A percentile compares a stretch with the other conserved stretches of the same genome.
These are phyloP conservation scores for Erinaceus europaeus DNA, from an alignment of 2,113 vertebrate genomes.

Conservation along the genomic window DNA sequence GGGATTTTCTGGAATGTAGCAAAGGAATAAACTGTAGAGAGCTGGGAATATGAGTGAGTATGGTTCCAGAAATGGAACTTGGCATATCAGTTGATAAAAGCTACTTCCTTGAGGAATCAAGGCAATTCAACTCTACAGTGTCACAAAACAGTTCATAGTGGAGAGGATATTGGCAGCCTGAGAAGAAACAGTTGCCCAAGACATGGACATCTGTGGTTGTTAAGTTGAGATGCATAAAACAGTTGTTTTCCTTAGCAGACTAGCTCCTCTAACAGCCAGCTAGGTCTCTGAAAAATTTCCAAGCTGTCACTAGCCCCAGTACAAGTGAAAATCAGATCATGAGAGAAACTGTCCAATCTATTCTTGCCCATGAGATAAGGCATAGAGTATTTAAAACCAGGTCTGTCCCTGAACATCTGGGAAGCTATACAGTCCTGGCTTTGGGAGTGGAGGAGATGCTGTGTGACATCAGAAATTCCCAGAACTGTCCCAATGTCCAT, in stretches of 20 bases:
- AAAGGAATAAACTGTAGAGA: not conserved
- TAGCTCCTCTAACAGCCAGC: not conserved
- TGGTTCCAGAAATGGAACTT: not conserved
- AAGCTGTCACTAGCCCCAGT: not conserved
- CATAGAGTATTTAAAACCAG: not conserved
- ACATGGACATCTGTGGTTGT: not conserved
- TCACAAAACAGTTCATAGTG: not conserved
- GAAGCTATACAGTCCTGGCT: not conserved
- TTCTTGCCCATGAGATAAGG: not conserved
- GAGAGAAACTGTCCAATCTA: not conserved
- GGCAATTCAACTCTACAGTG: not conserved
- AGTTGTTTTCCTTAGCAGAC: not conserved
- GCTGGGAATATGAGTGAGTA: not conserved
- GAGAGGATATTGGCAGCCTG: not conserved
- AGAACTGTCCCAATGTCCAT: not conserved
- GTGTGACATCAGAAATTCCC: not conserved
- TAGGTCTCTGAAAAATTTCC: not conserved
- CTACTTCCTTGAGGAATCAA: not conserved
- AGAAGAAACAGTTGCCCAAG: not conserved
- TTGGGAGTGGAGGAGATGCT: not conserved
- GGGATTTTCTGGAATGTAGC: not conserved
- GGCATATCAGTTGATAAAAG: not conserved
- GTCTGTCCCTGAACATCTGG: conserved; percentile 41
- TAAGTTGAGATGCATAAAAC: not conserved
- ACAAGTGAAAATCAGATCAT: conserved; percentile 34